Conservation (phyloP, 2,888 invertebrate genomes). For the Trichogramma dendrolimi region DNA sequence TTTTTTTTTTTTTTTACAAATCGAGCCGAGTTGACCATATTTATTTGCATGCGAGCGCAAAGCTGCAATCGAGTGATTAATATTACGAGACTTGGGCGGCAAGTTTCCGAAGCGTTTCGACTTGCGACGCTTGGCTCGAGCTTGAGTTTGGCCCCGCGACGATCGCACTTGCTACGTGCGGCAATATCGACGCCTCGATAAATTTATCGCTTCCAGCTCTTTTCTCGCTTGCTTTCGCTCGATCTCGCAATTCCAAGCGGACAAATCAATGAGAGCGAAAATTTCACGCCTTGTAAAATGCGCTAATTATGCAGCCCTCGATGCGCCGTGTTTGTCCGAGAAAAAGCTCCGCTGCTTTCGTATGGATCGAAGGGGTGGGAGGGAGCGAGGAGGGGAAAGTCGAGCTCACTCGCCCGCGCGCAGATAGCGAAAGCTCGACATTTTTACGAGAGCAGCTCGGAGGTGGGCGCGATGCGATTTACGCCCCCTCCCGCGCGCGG, state of each 20-base stretch:
- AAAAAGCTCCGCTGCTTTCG: constrained; percentile 37
- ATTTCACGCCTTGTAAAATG: constrained; percentile 35
- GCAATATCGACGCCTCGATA: constrained; percentile 42
- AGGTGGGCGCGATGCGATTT: too few species aligned
- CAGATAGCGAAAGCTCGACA: background rate
- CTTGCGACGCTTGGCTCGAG: too few species aligned
- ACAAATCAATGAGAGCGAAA: constrained; percentile 46
- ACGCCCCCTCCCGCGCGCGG: too few species aligned
- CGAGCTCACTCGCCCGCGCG: background rate
- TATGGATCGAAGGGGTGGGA: background rate
- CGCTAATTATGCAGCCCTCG: too few species aligned
- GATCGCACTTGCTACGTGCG: constrained; percentile 10
- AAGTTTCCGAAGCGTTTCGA: too few species aligned
- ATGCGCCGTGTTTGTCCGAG: constrained; percentile 50
- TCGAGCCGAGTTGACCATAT: too few species aligned
- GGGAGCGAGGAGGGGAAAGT: background rate
- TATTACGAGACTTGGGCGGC: constrained; percentile 42
- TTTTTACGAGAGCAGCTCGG: background rate
- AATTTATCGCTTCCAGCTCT: constrained; percentile 47
- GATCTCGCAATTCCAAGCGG: constrained; percentile 32
- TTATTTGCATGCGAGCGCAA: too few species aligned
- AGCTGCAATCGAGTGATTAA: constrained; percentile 41
- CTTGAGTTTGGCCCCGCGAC: background rate
- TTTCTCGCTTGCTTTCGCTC: constrained; percentile 48
- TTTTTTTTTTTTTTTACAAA: too few species aligned